phyloP scores from a whole-genome alignment of 1,140 invertebrate species.

The Argopecten irradians region DNA sequence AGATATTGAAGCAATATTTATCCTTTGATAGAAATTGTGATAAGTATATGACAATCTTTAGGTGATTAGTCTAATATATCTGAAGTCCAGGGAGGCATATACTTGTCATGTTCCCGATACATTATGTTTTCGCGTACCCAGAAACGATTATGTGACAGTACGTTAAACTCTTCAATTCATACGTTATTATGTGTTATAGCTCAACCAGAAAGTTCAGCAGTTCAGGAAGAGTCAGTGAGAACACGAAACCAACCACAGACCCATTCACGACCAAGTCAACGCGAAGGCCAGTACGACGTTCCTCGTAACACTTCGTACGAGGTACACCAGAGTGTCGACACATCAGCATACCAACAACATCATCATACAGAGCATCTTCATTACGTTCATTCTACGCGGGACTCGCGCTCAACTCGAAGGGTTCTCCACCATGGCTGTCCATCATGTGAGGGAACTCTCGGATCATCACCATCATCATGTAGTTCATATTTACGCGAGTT shows the following conservation, averaged over 20 bases:
- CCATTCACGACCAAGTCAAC: constrained; percentile 36
- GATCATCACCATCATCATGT: constrained; percentile 55
- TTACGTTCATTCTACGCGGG: background rate
- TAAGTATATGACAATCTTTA: too few relatives aligned
- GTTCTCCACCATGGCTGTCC: constrained; percentile 52
- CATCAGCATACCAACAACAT: background rate
- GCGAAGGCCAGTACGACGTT: constrained; percentile 27
- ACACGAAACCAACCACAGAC: background rate
- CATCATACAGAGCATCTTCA: background rate
- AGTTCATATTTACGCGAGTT: constrained; percentile 49
- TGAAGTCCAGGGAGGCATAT: too few relatives aligned
- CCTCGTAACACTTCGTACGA: constrained; percentile 11
- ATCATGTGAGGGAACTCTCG: constrained; percentile 61
- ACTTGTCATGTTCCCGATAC: too few relatives aligned
- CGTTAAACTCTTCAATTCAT: too few relatives aligned
- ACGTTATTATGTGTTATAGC: background rate
- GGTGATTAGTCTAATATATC: too few relatives aligned
- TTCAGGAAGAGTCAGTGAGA: constrained; percentile 11
- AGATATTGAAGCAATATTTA: too few relatives aligned
- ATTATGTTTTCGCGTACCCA: too few relatives aligned
- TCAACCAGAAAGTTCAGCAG: background rate
- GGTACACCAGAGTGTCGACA: background rate
- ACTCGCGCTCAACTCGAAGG: background rate
- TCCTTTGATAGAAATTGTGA: too few relatives aligned
- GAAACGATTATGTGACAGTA: too few relatives aligned